Evolutionary conservation across 2,888 invertebrate species (phyloP), one percentile per base, ranked within the genome.

Genomic region (Eulithis testata): DNA sequence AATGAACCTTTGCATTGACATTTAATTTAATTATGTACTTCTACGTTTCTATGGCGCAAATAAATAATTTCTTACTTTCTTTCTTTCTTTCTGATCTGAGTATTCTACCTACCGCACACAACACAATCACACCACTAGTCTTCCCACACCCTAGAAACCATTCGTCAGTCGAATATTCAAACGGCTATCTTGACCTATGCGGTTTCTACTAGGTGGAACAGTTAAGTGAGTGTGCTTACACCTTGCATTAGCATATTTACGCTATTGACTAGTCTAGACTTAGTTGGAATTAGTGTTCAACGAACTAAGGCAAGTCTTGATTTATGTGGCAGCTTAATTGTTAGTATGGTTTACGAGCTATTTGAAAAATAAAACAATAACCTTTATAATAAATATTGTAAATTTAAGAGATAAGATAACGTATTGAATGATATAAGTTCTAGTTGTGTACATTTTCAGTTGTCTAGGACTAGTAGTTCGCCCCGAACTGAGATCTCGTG

Each of bases 261-360:
- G 83, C 83, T 83, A 86, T 87, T 85, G 86, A 83, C 83, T 80
- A 76, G 87, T 87, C 87, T 87, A 87, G 87, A 87, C 88, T 82
- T 79, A 74, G 83, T 81, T 78, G 73, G 76, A 83, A 83, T 82
- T 82, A 80, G 79, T 82, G 83, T 81, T 83, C 81, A 83, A 80
- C 83, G 81, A 81, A 83, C 81, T 76, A 80, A 76, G 77, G 80
- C 80, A 74, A 73, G 74, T 76, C 31, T 76, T 74, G 76, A 81
- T 81, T 80, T 79, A 80, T 74, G 71, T 73, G 73, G 75, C 74
- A 68, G 71, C 70, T 73, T 75, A 76, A 75, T 74, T 76, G 66
- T 2, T 9, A 61, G 66, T 69, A 70, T 69, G 59, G 72, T 67
- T 47, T 60, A 73, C 62, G 60, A 72, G 58, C 65, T 60, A 70